A percentile compares a stretch with the other conserved stretches of the same genome.
Evolutionary conservation across 2,113 vertebrate genomes (phyloP).

Genomic region (Crypturellus undulatus): DNA sequence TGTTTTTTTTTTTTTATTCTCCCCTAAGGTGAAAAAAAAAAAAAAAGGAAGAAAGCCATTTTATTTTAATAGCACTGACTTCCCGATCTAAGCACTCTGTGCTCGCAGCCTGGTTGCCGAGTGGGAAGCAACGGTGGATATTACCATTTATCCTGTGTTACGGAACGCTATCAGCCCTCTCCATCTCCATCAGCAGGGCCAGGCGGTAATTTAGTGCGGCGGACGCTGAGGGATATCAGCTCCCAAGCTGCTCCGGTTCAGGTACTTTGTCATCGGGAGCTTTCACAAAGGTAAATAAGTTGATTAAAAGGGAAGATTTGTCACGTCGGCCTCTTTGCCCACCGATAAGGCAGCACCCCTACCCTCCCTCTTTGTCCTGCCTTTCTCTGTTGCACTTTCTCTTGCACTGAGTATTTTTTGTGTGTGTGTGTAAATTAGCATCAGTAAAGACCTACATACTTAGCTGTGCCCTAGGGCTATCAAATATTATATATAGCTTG

Average conservation of each 20-base stretch:
- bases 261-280: conserved; percentile 69
- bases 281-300: conserved; percentile 69
- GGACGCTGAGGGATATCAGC: conserved; percentile 52
- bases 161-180: conserved; percentile 52
- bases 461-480: background rate
- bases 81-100: conserved; percentile 25
- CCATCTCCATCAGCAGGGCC: conserved; percentile 66
- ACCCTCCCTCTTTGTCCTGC: background rate
- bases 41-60: background rate
- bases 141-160: conserved; percentile 72
- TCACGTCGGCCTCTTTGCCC: conserved; percentile 49
- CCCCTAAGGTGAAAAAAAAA: no score
- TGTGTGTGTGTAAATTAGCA: background rate
- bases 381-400: background rate
- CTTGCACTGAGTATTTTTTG: background rate
- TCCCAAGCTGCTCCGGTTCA: conserved; percentile 43
- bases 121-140: conserved; percentile 38
- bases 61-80: conserved; percentile 44
- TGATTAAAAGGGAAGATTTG: conserved; percentile 71
- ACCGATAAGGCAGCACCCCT: background rate
- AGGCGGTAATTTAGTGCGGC: conserved; percentile 65
- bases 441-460: background rate
- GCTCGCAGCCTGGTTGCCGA: conserved; percentile 20
- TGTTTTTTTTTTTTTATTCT: no score
- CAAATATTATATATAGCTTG: background rate